Evolutionary conservation across 2,888 invertebrate genomes (phyloP).

Genomic region (Pheosia gnoma): DNA sequence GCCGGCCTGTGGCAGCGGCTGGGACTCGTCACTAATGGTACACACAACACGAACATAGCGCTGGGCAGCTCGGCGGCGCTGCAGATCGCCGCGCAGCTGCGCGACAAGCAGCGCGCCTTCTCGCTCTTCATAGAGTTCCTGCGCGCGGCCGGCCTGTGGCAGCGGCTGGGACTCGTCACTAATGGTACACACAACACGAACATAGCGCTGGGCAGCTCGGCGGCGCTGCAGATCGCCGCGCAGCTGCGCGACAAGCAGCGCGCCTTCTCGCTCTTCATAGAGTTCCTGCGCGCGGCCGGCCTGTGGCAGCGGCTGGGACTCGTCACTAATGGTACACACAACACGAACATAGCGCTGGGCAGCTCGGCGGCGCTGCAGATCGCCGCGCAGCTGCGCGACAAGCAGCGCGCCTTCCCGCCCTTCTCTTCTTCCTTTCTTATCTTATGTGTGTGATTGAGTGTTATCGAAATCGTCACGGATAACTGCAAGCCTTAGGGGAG

Average conservation of each 20-base stretch:
- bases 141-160: constrained; percentile 87
- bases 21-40: constrained; percentile 54
- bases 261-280: constrained; percentile 89
- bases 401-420: constrained; percentile 91
- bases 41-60: constrained; percentile 63
- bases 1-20: constrained; percentile 87
- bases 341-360: constrained; percentile 82
- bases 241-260: constrained; percentile 95
- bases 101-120: constrained; percentile 93
- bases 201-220: constrained; percentile 87
- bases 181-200: constrained; percentile 49
- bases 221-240: constrained; percentile 92
- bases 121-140: constrained; percentile 91
- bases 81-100: constrained; percentile 93
- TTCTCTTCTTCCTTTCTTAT: constrained; percentile 74
- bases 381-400: constrained; percentile 93
- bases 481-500: too few relatives aligned
- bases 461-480: too few relatives aligned
- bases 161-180: constrained; percentile 75
- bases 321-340: constrained; percentile 46
- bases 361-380: constrained; percentile 93
- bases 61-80: constrained; percentile 91
- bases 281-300: constrained; percentile 88
- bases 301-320: constrained; percentile 86
- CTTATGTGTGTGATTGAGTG: too few relatives aligned